These are phyloP conservation scores for Dasypus novemcinctus DNA, from an alignment of 2,113 vertebrate species.

Conservation along the genomic window DNA sequence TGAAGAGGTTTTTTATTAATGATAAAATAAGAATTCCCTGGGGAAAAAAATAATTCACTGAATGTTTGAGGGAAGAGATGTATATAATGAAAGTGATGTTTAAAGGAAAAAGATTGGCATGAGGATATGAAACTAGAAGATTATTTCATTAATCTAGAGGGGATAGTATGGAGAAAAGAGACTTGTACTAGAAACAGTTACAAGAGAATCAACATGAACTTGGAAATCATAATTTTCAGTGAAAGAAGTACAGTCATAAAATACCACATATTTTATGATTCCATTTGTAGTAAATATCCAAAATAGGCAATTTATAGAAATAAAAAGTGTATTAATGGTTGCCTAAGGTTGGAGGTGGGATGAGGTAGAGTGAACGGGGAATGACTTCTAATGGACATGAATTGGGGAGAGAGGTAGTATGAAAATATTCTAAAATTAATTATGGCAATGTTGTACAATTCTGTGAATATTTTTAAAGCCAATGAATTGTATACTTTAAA, in stretches of 20 bases:
- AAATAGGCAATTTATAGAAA: neutral
- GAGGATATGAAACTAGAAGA: neutral
- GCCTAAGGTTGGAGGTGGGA: neutral
- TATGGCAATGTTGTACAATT: neutral
- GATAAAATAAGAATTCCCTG: neutral
- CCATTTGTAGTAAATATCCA: neutral
- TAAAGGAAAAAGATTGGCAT: neutral
- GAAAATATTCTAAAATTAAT: neutral
- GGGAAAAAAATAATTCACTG: neutral
- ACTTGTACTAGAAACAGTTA: neutral
- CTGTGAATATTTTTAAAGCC: neutral
- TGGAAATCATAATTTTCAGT: neutral
- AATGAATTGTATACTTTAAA: neutral
- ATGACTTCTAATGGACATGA: neutral
- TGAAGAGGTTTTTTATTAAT: neutral
- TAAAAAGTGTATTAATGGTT: neutral
- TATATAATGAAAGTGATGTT: neutral
- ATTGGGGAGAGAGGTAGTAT: neutral
- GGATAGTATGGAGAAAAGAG: neutral
- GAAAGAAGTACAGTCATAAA: slow-evolving; percentile 1
- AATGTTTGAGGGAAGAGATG: neutral
- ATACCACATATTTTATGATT: neutral
- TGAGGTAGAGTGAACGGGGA: neutral
- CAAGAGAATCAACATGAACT: neutral
- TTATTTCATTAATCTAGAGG: neutral